Base-by-base conservation (phyloP, 2,888 invertebrate species). In the Halictus quadricinctus region DNA sequence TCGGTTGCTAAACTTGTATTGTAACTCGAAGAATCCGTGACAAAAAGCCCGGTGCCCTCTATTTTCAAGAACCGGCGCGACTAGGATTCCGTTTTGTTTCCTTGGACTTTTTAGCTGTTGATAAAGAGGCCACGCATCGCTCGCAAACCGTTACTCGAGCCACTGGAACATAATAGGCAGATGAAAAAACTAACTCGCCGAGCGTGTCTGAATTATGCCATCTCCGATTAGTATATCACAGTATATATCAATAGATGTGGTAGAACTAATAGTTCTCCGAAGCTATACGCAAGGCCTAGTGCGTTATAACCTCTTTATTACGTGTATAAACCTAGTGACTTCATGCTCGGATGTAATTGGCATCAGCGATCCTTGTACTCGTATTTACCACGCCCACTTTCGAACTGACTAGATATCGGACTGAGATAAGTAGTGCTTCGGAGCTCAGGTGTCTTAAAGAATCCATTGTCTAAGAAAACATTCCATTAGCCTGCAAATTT, bases 71-170 rank as follows among this genome's bases (percentile, higher is more conserved):
- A 50, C 41, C 48, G 18, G 25, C 18, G 15, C 12, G 18, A 43
- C 76, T 48, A 50, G 73, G n/a, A 70, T 77, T 43, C 69, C 60
- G 76, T 77, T 70, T 74, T 15, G 58, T 36, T 41, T 58, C 21
- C 2, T 15, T 50, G 25, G 25, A 72, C 21, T 48, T 64, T 48
- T 43, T 64, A 46, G 29, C 36, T 72, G 70, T 25, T 12, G 25
- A 58, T n/a, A 75, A 72, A 60, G 70, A 48, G n/a, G 13, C 5
- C 1, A 36, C 25, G 3, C 4, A 0, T 8, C 5, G 64, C 4
- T 1, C 12, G 13, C 15, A 36, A 70, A 12, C 83, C 84, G 70
- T 84, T 84, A 84, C 50, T 64, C 46, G 50, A 54, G 46, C 5
- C 36, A 36, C 18, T 15, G 10, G 21, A 21, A 43, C n/a, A n/a